Conservation (phyloP, 2,113 vertebrate genomes). For the Ivindomyrus marchei region DNA sequence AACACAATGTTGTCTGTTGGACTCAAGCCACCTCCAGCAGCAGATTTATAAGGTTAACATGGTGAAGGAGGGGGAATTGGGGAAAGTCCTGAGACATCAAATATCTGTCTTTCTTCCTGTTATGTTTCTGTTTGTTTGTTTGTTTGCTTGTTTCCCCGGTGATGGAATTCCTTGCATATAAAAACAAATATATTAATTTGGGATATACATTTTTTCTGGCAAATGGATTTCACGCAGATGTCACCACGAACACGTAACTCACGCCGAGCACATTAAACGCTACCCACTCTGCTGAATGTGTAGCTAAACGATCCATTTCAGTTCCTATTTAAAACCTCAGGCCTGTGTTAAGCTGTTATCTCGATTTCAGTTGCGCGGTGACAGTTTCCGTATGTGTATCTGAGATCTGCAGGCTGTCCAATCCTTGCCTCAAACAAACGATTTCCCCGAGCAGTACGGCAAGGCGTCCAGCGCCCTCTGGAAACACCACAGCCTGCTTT, state of each 20-base stretch:
- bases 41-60: neutral
- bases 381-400: neutral
- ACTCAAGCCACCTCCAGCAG: neutral
- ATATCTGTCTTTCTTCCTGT: neutral
- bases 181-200: neutral
- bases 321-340: neutral
- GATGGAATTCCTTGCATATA: neutral
- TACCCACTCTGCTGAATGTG: neutral
- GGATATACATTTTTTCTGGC: neutral
- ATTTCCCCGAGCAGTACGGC: neutral
- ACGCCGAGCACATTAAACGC: neutral
- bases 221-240: neutral
- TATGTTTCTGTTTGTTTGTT: neutral
- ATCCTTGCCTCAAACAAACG: neutral
- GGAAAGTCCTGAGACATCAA: neutral
- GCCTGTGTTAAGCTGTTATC: neutral
- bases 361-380: neutral
- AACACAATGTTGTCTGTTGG: constrained; percentile 9
- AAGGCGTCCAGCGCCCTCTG: neutral
- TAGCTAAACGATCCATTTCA: neutral
- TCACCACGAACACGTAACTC: neutral
- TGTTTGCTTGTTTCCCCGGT: neutral
- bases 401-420: neutral
- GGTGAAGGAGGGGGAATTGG: too few species aligned
- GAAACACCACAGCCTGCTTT: neutral